Evolutionary conservation across 2,113 vertebrate genomes (phyloP).

Genomic region (Strix uralensis): DNA sequence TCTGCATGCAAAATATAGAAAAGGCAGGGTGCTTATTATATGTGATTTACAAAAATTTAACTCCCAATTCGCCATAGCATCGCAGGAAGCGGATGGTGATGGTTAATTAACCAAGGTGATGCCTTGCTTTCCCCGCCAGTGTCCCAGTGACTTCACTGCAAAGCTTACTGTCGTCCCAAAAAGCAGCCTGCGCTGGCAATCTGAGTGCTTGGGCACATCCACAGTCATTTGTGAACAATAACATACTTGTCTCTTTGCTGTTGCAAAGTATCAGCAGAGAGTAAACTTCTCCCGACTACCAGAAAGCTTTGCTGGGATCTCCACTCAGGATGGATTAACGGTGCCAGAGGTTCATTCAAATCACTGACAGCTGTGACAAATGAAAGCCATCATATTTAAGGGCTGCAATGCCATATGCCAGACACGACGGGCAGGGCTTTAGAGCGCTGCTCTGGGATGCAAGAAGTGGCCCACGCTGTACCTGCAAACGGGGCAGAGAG

Average conservation of each 20-base stretch:
- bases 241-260: not conserved
- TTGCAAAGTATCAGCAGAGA: not conserved
- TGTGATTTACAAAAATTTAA: not conserved
- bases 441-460: not conserved
- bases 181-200: not conserved
- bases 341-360: not conserved
- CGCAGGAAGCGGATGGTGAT: not conserved
- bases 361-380: conserved; percentile 5
- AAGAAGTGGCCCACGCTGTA: rapidly evolving
- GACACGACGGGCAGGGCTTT: not conserved
- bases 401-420: not conserved
- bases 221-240: not conserved
- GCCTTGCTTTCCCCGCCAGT: not conserved
- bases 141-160: not conserved
- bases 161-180: not conserved
- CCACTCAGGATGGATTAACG: not conserved
- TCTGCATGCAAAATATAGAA: not conserved
- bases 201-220: not conserved
- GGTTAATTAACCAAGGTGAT: not conserved
- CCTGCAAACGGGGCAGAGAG: not conserved
- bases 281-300: not conserved
- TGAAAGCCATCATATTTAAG: not conserved
- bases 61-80: rapidly evolving
- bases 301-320: not conserved
- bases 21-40: too few species aligned